Conservation (phyloP, 2,113 vertebrate species). For the Triplophysa rosa region DNA sequence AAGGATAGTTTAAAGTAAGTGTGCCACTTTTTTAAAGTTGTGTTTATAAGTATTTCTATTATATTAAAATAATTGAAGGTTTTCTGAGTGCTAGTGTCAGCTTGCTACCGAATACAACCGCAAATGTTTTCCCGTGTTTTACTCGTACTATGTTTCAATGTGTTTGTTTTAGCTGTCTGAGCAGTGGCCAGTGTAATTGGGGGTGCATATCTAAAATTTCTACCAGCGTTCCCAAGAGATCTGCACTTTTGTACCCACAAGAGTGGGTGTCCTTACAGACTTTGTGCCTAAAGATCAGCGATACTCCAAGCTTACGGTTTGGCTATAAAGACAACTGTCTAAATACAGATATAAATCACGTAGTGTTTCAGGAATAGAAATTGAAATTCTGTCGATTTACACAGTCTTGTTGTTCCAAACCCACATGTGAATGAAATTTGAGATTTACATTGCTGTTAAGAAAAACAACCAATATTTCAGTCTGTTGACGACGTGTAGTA, state of each 20-base stretch:
- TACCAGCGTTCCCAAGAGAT: conserved; percentile 8
- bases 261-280: not conserved
- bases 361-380: not conserved
- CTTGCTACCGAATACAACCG: conserved; percentile 21
- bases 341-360: not conserved
- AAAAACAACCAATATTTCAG: no score
- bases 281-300: not conserved
- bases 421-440: no score
- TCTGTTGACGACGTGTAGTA: no score
- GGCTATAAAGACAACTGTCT: not conserved
- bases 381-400: no score
- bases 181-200: conserved; percentile 15
- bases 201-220: conserved; percentile 32
- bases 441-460: no score
- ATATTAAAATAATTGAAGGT: not conserved
- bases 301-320: not conserved
- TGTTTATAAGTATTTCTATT: no score
- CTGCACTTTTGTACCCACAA: conserved; percentile 19
- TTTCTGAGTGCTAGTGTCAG: conserved; percentile 37
- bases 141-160: conserved; percentile 1
- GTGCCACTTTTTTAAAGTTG: not conserved
- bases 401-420: no score
- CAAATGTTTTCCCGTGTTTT: not conserved
- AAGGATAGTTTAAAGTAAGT: no score
- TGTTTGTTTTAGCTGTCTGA: conserved; percentile 39